Percentiles rank a stretch among this genome's conserved stretches.
These are phyloP conservation scores for Ceratotherium simum DNA, from an alignment of 2,113 vertebrate species.

Conservation along the genomic window DNA sequence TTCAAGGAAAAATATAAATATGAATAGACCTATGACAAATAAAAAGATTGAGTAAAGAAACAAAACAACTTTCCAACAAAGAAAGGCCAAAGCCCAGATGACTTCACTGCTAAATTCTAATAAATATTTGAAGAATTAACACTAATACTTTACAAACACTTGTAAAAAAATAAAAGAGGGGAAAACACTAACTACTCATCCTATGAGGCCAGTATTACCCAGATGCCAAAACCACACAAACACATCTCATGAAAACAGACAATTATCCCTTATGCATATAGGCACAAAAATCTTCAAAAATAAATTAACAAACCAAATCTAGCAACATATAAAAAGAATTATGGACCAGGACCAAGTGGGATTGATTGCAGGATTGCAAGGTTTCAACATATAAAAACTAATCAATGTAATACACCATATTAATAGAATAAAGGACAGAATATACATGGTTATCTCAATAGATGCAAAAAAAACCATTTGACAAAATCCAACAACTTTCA, in stretches of 20 bases:
- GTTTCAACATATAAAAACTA: constrained; percentile 8
- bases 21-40: neutral
- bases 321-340: neutral
- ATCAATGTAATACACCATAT: neutral
- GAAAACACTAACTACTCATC: neutral
- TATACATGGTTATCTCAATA: neutral
- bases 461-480: neutral
- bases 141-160: neutral
- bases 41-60: neutral
- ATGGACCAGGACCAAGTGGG: neutral
- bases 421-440: neutral
- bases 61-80: neutral
- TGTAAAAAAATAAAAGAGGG: neutral
- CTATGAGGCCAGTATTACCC: neutral
- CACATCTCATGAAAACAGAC: neutral
- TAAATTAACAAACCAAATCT: constrained; percentile 19
- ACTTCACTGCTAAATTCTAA: neutral
- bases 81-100: neutral
- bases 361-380: neutral
- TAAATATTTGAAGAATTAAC: neutral
- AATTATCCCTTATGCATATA: neutral
- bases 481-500: neutral
- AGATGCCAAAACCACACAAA: neutral
- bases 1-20: neutral
- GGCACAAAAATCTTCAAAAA: neutral